Base-by-base conservation (phyloP, 30 jellyfish, hydroid and myxozoan species). In the Hydractinia symbiolongicarpus region DNA sequence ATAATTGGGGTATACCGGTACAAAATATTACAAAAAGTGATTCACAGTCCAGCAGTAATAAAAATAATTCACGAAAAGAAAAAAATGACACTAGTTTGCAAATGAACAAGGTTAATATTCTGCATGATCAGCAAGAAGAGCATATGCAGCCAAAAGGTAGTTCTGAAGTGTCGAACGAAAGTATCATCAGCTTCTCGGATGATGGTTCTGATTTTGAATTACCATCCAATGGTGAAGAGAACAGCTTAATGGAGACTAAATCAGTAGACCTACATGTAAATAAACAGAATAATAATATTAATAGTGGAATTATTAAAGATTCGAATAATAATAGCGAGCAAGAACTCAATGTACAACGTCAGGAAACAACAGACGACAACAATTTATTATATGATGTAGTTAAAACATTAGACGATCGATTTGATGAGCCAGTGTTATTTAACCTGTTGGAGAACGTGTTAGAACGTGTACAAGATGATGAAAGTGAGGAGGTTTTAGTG, bases 401-500 rank as follows among this genome's bases (percentile, higher is more conserved):
- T 1, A 13, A 58, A n/a, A 51, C 40, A n/a, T 9, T 64, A 4
- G 67, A 58, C 3, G 61, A 40, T 49, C 49, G 54, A 19, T 74
- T 30, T 30, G 68, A 74, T 13, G 83, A 51, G 5, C 20, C 70
- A 44, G 61, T 74, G 13, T 77, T 55, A 55, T n/a, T 77, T 0
- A 9, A 53, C 55, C 5, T 77, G 5, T 55, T 77, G 9, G 85
- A 77, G 55, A 55, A 9, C 40, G 20, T 77, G 75, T 54, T 60
- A 14, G 85, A 77, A 6, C 15, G 60, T 50, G 85, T 77, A 20
- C 52, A 77, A 57, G 74, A 55, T 61, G 54, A 53, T 11, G 54
- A 5, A 9, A 71, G 80, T 50, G 80, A 71, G 8, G 80, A 71
- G 53, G 66, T 71, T 49, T 60, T 71, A 20, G 80, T 71, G n/a